Evolutionary conservation across 2,113 vertebrate species (phyloP), one percentile per base, ranked within the genome.

Genomic region (Cyprinodon tularosa): DNA sequence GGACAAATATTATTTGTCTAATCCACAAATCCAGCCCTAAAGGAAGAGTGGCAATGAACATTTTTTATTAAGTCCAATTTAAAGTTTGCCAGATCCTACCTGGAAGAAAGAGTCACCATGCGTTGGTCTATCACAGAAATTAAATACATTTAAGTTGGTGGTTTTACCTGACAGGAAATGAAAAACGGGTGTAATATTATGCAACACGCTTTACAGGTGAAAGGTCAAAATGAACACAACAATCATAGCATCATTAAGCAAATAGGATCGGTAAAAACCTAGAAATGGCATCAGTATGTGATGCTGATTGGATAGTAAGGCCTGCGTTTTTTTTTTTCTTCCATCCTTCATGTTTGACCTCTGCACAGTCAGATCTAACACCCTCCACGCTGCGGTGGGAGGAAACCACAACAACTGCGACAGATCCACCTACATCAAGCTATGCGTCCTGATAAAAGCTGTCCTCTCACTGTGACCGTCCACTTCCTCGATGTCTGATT

Each of bases 391-490:
- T 0, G 11, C 4, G 44, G 44, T 4, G 57, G 74, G 62, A 65
- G 44, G 29, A 66, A 40, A 12, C 22, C 36, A n/a, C 38, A 17
- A 36, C 78, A 38, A 44, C 77, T 70, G 78, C 38, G 14, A 39
- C 75, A 48, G 77, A 12, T 29, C 66, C 57, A 50, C 68, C 94
- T 97, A 99, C 91, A 99, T 95, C 63, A 93, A 90, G 88, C 97
- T 99, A 94, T 98, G 97, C 76, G 96, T 97, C 93, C 95, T 97
- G 94, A 99, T 97, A 81, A 99, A 99, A 91, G 97, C 96, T 82
- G 96, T 97, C 96, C 96, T 96, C 94, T 99, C 98, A 9, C 91
- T 94, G 90, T 95, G 95, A 60, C 75, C 83, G 82, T 96, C 96
- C 0, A 93, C 93, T 39, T 97, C 97, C 84, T 97, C 96, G 71